A percentile compares a stretch with the other conserved stretches of the same genome.
phyloP scores from a whole-genome alignment of 2,113 vertebrate genomes.

The Typhlomys cinereus region DNA sequence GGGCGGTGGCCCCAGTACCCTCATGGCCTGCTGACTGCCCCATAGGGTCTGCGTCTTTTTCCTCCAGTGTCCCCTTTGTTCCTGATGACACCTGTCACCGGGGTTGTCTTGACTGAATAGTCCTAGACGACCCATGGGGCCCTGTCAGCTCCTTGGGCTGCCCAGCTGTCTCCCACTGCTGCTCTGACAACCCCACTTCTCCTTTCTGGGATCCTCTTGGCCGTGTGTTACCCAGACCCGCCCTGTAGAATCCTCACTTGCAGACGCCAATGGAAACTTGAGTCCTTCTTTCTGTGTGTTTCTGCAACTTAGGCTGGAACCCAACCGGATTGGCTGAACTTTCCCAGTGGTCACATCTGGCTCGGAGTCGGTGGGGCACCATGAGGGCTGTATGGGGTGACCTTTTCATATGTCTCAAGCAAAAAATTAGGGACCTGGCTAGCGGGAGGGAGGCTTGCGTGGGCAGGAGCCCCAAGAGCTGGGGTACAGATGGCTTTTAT shows the following conservation, averaged over 20 bases:
- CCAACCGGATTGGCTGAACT: not conserved
- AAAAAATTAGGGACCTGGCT: constrained; percentile 21
- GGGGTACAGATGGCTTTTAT: constrained; percentile 62
- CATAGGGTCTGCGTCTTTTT: not conserved
- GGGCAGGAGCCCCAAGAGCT: rapidly evolving
- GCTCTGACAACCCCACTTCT: not conserved
- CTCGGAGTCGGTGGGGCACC: constrained; percentile 53
- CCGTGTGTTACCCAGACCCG: not conserved
- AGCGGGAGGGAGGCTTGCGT: not conserved
- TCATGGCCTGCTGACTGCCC: not conserved
- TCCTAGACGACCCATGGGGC: not conserved
- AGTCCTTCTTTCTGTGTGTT: not conserved
- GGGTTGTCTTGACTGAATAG: not conserved
- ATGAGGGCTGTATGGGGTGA: constrained; percentile 60
- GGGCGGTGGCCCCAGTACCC: not conserved
- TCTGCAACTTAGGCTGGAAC: constrained; percentile 25
- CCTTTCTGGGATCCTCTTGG: not conserved
- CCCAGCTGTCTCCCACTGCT: not conserved
- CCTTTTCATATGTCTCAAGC: constrained; percentile 68
- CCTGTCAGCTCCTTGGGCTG: not conserved
- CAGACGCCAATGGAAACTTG: not conserved
- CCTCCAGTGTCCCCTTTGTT: not conserved
- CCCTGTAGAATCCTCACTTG: not conserved
- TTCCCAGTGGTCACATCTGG: constrained; percentile 44
- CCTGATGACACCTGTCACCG: not conserved